Evolutionary conservation across 2,888 invertebrate genomes (phyloP).

Genomic region (Ochropacha duplaris): DNA sequence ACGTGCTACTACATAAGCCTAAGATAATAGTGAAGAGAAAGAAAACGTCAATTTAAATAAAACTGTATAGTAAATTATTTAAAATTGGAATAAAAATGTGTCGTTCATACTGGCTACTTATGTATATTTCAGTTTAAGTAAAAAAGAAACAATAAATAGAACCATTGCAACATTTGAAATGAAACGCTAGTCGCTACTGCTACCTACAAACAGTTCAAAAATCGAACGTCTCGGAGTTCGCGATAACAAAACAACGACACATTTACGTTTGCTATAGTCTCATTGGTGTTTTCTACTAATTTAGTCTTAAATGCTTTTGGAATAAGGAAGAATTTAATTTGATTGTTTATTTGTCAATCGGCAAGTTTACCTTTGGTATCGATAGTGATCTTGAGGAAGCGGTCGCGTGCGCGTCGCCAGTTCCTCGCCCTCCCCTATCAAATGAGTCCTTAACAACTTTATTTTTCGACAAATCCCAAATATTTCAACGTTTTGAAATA

Average conservation of each 20-base stretch:
- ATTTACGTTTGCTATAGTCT: conserved; percentile 18
- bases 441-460: conserved; percentile 67
- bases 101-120: not conserved
- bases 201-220: conserved; percentile 35
- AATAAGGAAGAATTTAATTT: conserved; percentile 42
- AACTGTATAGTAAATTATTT: too few relatives aligned
- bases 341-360: conserved; percentile 35
- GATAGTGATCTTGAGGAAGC: conserved; percentile 63
- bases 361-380: conserved; percentile 53
- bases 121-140: not conserved
- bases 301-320: conserved; percentile 16
- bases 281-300: conserved; percentile 13
- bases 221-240: conserved; percentile 53
- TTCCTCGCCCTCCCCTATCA: conserved; percentile 43
- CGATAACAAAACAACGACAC: conserved; percentile 14
- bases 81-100: not conserved
- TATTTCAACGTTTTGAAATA: conserved; percentile 48
- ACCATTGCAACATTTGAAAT: conserved; percentile 11
- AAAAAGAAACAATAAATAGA: conserved; percentile 18
- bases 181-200: too few relatives aligned
- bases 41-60: too few relatives aligned
- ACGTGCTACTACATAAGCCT: not conserved
- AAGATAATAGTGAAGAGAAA: not conserved
- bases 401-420: conserved; percentile 64
- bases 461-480: conserved; percentile 67